A percentile compares a stretch with the other conserved stretches of the same genome.
Conservation (phyloP, 2,888 invertebrate species). For the Agrochola litura region DNA sequence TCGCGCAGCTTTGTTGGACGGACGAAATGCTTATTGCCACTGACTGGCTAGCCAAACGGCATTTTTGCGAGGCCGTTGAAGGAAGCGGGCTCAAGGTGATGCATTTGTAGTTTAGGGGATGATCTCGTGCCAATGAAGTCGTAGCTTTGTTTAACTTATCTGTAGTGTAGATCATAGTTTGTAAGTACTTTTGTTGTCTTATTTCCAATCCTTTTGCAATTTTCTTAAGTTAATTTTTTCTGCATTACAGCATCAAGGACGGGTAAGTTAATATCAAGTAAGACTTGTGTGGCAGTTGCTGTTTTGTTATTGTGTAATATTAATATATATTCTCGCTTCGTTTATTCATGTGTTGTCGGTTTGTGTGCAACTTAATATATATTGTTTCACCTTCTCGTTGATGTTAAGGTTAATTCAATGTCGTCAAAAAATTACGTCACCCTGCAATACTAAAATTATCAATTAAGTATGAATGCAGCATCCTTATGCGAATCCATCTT, state of each 20-base stretch:
- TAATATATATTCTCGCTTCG: not conserved
- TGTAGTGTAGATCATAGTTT: not conserved
- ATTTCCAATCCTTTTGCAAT: constrained; percentile 17
- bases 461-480: not conserved
- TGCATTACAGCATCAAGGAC: constrained; percentile 34
- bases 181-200: not conserved
- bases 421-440: not conserved
- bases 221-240: constrained; percentile 25
- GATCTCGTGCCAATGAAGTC: not conserved
- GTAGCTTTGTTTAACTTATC: not conserved
- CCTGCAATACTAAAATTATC: not conserved
- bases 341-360: not conserved
- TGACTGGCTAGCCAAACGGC: not conserved
- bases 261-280: constrained; percentile 33
- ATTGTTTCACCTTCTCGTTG: not conserved
- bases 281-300: constrained; percentile 28
- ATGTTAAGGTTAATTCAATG: not conserved
- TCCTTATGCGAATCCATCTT: not conserved
- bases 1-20: not conserved
- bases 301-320: not conserved
- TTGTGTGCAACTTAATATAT: constrained; percentile 22
- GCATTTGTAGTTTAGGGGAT: not conserved
- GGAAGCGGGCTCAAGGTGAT: not conserved
- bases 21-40: not conserved
- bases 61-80: not conserved